A percentile compares a stretch with the other conserved stretches of the same genome.
phyloP scores from a whole-genome alignment of 1,140 invertebrate species.

The Euwallacea fornicatus region DNA sequence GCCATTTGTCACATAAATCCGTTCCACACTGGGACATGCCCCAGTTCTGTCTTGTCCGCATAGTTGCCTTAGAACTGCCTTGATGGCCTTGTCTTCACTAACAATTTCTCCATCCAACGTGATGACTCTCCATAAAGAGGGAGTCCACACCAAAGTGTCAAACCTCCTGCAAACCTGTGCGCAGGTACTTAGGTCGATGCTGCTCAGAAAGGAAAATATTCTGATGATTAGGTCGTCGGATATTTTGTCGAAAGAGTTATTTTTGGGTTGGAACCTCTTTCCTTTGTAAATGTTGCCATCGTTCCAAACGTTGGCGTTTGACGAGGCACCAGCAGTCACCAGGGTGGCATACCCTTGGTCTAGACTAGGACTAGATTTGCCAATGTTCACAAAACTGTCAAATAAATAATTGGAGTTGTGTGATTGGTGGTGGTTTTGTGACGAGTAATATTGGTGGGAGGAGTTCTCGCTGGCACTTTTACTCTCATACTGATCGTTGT shows the following conservation, averaged over 20 bases:
- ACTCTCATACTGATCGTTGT: conserved; percentile 44
- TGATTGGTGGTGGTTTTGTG: conserved; percentile 23
- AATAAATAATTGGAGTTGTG: conserved; percentile 50
- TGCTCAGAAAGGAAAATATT: conserved; percentile 76
- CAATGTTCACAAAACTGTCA: conserved; percentile 53
- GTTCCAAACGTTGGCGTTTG: conserved; percentile 47
- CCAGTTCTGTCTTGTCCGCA: conserved; percentile 61
- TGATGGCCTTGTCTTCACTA: conserved; percentile 69
- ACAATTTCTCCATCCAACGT: conserved; percentile 65
- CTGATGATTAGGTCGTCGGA: conserved; percentile 60
- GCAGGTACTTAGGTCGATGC: conserved; percentile 75
- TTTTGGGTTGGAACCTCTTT: conserved; percentile 49
- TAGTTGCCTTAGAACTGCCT: conserved; percentile 64
- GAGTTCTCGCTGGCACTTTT: conserved; percentile 34
- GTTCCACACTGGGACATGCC: conserved; percentile 63
- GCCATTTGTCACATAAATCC: conserved; percentile 71
- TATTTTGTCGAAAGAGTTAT: conserved; percentile 58
- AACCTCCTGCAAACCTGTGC: conserved; percentile 81
- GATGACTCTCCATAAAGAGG: conserved; percentile 73
- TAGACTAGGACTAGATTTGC: conserved; percentile 61
- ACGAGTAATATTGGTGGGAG: conserved; percentile 33
- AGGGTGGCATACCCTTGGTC: conserved; percentile 78
- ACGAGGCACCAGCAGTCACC: conserved; percentile 58
- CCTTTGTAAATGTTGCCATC: conserved; percentile 46
- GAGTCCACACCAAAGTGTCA: conserved; percentile 81